phyloP scores from a whole-genome alignment of 2,113 vertebrate genomes.

The Embiotoca jacksoni region DNA sequence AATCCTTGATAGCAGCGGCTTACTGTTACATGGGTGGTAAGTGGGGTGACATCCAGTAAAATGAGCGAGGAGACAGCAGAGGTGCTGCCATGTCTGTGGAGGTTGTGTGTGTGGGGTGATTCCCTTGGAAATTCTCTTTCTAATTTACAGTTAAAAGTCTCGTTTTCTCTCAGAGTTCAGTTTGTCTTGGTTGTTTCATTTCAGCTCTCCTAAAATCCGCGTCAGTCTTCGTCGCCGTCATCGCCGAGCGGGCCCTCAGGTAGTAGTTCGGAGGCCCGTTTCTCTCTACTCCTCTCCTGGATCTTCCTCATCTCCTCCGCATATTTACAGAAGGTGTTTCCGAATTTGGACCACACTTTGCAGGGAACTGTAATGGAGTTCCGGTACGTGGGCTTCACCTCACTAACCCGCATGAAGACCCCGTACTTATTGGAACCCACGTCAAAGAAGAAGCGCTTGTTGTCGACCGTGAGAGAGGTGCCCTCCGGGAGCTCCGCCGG shows the following conservation, averaged over 20 bases:
- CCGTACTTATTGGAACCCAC: conserved; percentile 99
- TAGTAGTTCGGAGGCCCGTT: conserved; percentile 91
- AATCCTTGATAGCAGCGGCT: conserved; percentile 99
- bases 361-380: conserved; percentile 99
- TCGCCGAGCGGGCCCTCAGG: conserved; percentile 88
- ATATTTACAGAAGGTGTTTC: conserved; percentile 97
- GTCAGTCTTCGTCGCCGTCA: conserved; percentile 95
- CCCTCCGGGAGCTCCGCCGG: conserved; percentile 98
- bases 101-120: conserved; percentile 87
- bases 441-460: conserved; percentile 99
- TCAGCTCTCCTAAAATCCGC: conserved; percentile 60
- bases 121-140: conserved; percentile 80
- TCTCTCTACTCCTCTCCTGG: conserved; percentile 96
- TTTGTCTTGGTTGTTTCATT: conserved; percentile 51
- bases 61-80: conserved; percentile 90
- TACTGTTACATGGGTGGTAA: conserved; percentile 98
- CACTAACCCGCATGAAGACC: conserved; percentile 98
- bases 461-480: conserved; percentile 98
- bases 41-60: conserved; percentile 96
- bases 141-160: conserved; percentile 80
- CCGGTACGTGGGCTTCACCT: conserved; percentile 98
- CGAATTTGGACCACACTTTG: conserved; percentile 99
- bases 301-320: conserved; percentile 99
- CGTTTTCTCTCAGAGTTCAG: conserved; percentile 69
- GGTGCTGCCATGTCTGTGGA: conserved; percentile 89